phyloP scores from a whole-genome alignment of 2,888 invertebrate species.

The Nasonovia ribisnigri region DNA sequence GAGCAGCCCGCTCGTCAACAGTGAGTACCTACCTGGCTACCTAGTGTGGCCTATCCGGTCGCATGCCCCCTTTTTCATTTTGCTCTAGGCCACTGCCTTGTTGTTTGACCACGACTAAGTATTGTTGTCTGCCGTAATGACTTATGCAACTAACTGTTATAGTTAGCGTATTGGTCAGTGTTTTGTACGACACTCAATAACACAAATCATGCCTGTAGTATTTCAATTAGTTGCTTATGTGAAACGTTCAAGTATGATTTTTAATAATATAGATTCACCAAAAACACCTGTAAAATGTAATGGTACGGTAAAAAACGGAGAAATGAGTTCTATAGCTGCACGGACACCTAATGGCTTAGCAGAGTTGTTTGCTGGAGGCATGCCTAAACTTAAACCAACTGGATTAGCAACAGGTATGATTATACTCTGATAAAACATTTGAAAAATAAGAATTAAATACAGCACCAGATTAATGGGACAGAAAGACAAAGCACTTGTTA shows the following conservation, averaged over 20 bases:
- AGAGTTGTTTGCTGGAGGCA: slow-evolving; percentile 85
- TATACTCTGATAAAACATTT: slow-evolving; percentile 40
- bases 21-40: slow-evolving; percentile 71
- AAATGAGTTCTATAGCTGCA: slow-evolving; percentile 63
- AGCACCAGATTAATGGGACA: background rate
- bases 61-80: background rate
- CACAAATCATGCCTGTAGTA: slow-evolving; percentile 41
- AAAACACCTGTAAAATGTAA: slow-evolving; percentile 62
- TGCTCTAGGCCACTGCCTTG: background rate
- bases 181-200: background rate
- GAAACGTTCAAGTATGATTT: slow-evolving; percentile 53
- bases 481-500: background rate
- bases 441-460: background rate
- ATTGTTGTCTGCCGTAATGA: background rate
- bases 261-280: slow-evolving; percentile 55
- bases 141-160: background rate
- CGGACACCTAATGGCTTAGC: slow-evolving; percentile 72
- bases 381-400: slow-evolving; percentile 84
- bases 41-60: background rate
- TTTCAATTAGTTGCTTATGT: slow-evolving; percentile 48
- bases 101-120: background rate
- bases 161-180: slow-evolving; percentile 8
- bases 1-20: slow-evolving; percentile 84
- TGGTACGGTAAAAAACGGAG: slow-evolving; percentile 49
- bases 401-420: slow-evolving; percentile 70